These are phyloP conservation scores for Drosophila parabipectinata DNA, from an alignment of 1,140 invertebrate species.

Conservation along the genomic window DNA sequence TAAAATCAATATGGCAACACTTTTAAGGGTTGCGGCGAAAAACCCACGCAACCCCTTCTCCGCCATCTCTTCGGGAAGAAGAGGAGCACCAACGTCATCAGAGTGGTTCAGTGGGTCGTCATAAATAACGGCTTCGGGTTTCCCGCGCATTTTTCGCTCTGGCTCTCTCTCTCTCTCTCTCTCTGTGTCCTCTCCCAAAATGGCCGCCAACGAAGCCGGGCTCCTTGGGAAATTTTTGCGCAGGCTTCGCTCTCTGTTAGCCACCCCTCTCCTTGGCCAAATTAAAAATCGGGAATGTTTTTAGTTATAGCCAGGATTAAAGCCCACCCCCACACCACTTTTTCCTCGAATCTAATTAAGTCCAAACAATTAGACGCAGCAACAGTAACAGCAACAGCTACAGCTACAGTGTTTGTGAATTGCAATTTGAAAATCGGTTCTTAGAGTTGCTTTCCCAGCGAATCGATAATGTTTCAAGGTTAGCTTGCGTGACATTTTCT, in stretches of 20 bases:
- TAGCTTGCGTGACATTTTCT: constrained; percentile 35
- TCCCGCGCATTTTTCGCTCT: constrained; percentile 75
- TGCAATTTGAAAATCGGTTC: constrained; percentile 39
- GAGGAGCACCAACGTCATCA: constrained; percentile 48
- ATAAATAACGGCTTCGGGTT: constrained; percentile 65
- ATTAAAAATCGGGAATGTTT: constrained; percentile 47
- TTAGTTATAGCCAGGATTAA: constrained; percentile 32
- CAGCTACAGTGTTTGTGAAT: constrained; percentile 25
- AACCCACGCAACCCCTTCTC: constrained; percentile 40
- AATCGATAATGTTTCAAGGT: constrained; percentile 75
- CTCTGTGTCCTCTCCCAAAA: constrained; percentile 5
- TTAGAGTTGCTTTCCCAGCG: constrained; percentile 10
- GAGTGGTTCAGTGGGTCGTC: constrained; percentile 80
- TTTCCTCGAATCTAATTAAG: constrained; percentile 50
- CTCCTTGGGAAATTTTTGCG: constrained; percentile 16
- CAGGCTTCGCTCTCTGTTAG: constrained; percentile 10
- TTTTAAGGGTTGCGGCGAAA: constrained; percentile 82
- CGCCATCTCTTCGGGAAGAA: not conserved
- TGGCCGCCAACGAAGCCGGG: constrained; percentile 17
- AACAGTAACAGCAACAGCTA: constrained; percentile 16
- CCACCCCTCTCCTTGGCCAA: not conserved
- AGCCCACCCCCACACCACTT: not conserved
- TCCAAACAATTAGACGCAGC: constrained; percentile 52
- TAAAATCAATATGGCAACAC: constrained; percentile 80
- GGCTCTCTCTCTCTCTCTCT: constrained; percentile 4